Base-by-base conservation (phyloP, 35 echinoderm and acorn worm genomes). In the Holothuria glaberrima region DNA sequence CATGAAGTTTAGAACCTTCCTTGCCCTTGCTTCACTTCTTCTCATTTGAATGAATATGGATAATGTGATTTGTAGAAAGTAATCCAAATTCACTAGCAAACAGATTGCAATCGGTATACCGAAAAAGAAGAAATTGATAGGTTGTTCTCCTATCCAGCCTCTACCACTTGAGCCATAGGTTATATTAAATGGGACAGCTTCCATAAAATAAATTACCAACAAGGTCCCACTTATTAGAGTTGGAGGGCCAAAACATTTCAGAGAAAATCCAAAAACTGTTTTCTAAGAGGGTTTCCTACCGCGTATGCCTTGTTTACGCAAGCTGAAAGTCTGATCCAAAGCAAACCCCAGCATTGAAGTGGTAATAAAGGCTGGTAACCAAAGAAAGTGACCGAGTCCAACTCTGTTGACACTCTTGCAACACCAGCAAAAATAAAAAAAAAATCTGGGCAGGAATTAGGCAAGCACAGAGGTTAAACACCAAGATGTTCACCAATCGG, bases 101-200 rank as follows among this genome's bases (percentile, higher is more conserved):
- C 83, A 38, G 21, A 68, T 19, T 20, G 59, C 83, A 44, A 86
- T 57, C 0, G 83, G 83, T 14, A 86, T 63, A n/a, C 83, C 83
- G 65, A 86, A 86, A 57, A 59, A 32, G 9, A 38, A 67, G 31
- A 86, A 24, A 30, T 86, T 86, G 12, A 67, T 25, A 61, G 7
- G 17, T 38, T 57, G 63, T 66, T 57, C 83, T 67, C 83, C 83
- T 41, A 86, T 86, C 83, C 83, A 86, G 30, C 83, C 65, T 67
- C 83, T 57, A 64, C 31, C 22, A 6, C 33, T n/a, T 19, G 33
- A 38, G 27, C 83, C 83, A 56, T 86, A 86, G 13, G 17, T 21
- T 45, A 86, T 82, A 26, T 50, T 59, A 22, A 65, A 45, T 41
- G 4, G 17, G 6, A 18, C 83, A 86, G 9, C 83, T 19, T 68